Evolutionary conservation across 2,888 invertebrate species (phyloP).

Genomic region (Nycteola revayana): DNA sequence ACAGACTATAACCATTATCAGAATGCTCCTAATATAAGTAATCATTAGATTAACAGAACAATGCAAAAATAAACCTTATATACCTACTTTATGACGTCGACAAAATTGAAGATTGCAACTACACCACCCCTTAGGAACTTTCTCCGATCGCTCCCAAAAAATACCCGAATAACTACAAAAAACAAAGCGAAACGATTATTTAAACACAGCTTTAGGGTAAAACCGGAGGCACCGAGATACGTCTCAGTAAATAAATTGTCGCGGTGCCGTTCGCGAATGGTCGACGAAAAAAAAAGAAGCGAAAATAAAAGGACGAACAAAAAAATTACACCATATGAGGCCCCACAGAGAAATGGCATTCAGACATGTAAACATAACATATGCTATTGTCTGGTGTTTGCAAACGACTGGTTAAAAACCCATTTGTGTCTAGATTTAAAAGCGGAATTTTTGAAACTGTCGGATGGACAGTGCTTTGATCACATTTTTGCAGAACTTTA

Average conservation of each 20-base stretch:
- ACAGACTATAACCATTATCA: no score
- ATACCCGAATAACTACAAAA: slow-evolving; percentile 19
- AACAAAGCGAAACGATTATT: slow-evolving; percentile 52
- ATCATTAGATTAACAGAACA: not conserved
- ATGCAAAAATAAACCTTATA: slow-evolving; percentile 1
- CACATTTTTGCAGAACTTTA: slow-evolving; percentile 7
- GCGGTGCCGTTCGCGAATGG: slow-evolving; percentile 31
- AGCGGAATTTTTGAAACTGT: slow-evolving; percentile 17
- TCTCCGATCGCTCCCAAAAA: slow-evolving; percentile 14
- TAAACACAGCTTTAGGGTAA: slow-evolving; percentile 54
- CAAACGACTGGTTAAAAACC: slow-evolving; percentile 26
- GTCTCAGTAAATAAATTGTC: slow-evolving; percentile 63
- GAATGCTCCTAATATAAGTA: no score
- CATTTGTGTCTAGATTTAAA: slow-evolving; percentile 34
- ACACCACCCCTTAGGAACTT: slow-evolving; percentile 1
- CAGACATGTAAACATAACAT: slow-evolving; percentile 26
- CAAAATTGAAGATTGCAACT: no score
- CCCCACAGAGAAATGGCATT: slow-evolving; percentile 28
- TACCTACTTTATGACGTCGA: not conserved
- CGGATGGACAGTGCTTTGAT: slow-evolving; percentile 18
- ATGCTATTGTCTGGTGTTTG: slow-evolving; percentile 29
- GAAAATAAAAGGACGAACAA: no score
- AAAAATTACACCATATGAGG: slow-evolving; percentile 36
- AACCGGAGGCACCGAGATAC: slow-evolving; percentile 43
- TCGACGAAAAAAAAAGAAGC: slow-evolving; percentile 18